These are phyloP conservation scores for Noctua fimbriata DNA, from an alignment of 2,888 invertebrate genomes.

Conservation along the genomic window DNA sequence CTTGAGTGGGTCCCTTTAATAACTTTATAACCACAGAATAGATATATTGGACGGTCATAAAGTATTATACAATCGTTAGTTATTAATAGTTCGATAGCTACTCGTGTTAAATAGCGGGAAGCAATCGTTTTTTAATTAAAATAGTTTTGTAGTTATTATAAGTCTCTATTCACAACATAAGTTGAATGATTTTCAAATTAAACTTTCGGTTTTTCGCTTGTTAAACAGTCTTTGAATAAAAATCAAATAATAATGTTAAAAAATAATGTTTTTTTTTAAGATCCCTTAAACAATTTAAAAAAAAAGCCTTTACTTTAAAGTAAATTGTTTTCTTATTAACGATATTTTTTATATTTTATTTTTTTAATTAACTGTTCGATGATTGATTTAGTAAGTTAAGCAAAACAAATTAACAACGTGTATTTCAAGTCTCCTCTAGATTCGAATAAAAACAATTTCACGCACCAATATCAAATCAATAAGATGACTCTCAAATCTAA, in stretches of 20 bases:
- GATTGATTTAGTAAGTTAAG: background rate
- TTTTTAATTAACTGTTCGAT: background rate
- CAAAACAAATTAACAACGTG: too few species aligned
- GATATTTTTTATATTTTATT: too few species aligned
- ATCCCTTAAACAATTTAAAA: background rate
- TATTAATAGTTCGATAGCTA: constrained; percentile 52
- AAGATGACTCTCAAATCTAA: background rate
- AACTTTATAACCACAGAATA: constrained; percentile 20
- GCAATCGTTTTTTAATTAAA: constrained; percentile 57
- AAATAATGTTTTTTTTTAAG: background rate
- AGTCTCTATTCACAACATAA: background rate
- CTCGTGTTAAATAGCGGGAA: constrained; percentile 48
- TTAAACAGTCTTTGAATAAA: background rate
- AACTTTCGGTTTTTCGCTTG: background rate
- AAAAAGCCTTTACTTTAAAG: background rate
- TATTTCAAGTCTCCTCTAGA: background rate
- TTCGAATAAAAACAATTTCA: background rate
- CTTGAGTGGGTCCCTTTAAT: constrained; percentile 14
- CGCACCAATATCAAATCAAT: background rate
- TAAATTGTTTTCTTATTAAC: too few species aligned
- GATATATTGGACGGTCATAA: constrained; percentile 25
- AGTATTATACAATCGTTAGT: constrained; percentile 30
- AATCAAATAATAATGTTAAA: too few species aligned
- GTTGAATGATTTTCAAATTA: background rate
- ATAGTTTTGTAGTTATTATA: constrained; percentile 22